Evolutionary conservation across 2,113 vertebrate species (phyloP), one percentile per base, ranked within the genome.

Genomic region (Rhombomys opimus): DNA sequence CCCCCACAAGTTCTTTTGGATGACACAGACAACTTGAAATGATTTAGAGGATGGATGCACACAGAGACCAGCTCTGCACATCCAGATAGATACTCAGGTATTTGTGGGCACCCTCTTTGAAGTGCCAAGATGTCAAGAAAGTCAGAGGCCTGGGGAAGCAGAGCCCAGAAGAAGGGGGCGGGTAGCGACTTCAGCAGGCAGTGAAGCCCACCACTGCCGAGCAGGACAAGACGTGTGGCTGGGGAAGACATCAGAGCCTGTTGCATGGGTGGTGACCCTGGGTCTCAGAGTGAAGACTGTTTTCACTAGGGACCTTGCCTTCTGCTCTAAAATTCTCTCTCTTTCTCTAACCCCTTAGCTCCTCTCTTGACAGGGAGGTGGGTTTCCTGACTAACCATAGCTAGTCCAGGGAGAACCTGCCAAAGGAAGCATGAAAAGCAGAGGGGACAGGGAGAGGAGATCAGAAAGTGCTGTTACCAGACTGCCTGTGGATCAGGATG

Each of bases 131-230:
- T 41, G 9, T 30, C 15, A 22, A 87, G 86, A 59, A 85, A 32
- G 89, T 65, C 1, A 35, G 73, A 61, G 41, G 17, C 3, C 13
- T 3, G 5, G 5, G 5, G 46, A 35, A 75, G 57, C 14, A 11
- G 35, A 38, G 32, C 63, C 52, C 25, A 46, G 9, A 41, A 61
- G n/a, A 54, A 38, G 11, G 41, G 14, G 30, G 12, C 7, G 4
- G 59, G 32, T 61, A 70, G 76, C 20, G 46, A 25, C 23, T 77
- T 54, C 57, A 4, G 25, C 14, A n/a, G 65, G 57, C 77, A 8
- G n/a, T 0, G 2, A 22, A 1, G 1, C 10, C 59, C 35, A 0
- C 27, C 1, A 25, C 63, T 61, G 6, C 61, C 76, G 67, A 72
- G 2, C 7, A 10, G 41, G 41, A 1, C 18, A 25, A 9, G 20